Evolutionary conservation across 2,888 invertebrate genomes (phyloP).

Genomic region (Calephelis perditalis): DNA sequence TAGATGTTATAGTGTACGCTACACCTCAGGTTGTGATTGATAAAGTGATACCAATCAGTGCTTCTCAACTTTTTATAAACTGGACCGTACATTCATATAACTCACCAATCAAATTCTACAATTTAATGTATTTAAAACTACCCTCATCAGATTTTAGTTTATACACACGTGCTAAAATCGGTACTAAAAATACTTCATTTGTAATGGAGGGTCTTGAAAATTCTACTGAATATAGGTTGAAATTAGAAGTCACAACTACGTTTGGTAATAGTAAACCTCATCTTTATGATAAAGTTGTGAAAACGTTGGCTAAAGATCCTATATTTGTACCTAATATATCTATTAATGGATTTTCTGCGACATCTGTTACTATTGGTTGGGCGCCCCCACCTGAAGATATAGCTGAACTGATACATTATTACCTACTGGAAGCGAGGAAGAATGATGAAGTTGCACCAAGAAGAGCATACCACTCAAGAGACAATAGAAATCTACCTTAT

Average conservation of each 20-base stretch:
- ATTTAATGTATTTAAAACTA: conserved; percentile 71
- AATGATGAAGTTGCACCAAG: conserved; percentile 70
- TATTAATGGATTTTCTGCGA: conserved; percentile 82
- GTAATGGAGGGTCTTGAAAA: conserved; percentile 82
- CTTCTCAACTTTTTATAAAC: conserved; percentile 86
- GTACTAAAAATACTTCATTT: conserved; percentile 81
- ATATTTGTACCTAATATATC: conserved; percentile 87
- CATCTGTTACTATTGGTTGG: conserved; percentile 91
- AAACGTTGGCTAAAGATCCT: conserved; percentile 85
- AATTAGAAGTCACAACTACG: conserved; percentile 82
- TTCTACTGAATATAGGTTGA: conserved; percentile 82
- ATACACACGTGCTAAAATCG: conserved; percentile 79
- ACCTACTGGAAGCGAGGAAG: conserved; percentile 82
- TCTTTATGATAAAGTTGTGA: conserved; percentile 64
- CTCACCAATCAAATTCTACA: conserved; percentile 79
- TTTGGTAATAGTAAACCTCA: conserved; percentile 78
- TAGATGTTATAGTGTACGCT: conserved; percentile 80
- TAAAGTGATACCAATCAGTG: conserved; percentile 85
- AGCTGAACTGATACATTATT: conserved; percentile 85
- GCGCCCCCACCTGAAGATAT: conserved; percentile 81
- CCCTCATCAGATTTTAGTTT: conserved; percentile 39
- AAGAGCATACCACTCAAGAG: conserved; percentile 81
- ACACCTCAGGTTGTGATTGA: conserved; percentile 84
- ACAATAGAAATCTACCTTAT: conserved; percentile 82
- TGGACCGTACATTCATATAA: conserved; percentile 90